Conservation (phyloP, 2,888 invertebrate genomes). For the Tolmerus cingulatus region DNA sequence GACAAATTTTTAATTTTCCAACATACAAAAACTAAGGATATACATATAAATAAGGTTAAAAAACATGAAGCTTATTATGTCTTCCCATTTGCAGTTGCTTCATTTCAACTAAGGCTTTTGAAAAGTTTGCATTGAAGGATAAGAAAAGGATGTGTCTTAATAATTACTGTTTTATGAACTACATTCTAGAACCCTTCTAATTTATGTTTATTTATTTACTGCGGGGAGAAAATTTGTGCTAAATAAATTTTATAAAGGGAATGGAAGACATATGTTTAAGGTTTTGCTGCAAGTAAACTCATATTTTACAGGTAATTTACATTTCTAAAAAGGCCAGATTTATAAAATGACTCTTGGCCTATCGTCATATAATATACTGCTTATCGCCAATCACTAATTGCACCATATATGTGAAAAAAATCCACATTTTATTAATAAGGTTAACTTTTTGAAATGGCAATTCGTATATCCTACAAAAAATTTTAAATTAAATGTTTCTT, state of each 20-base stretch:
- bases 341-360: too few species aligned
- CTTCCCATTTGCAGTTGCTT: neutral
- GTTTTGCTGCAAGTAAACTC: neutral
- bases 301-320: neutral
- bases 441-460: neutral
- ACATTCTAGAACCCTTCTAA: too few species aligned
- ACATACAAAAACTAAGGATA: neutral
- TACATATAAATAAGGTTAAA: neutral
- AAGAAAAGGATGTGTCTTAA: too few species aligned
- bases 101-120: too few species aligned
- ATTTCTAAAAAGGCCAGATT: neutral
- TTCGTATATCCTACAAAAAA: neutral
- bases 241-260: too few species aligned
- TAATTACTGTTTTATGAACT: too few species aligned
- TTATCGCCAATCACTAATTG: neutral
- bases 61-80: neutral
- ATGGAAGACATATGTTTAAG: too few species aligned
- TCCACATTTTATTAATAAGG: neutral
- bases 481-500: neutral
- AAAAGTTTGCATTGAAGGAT: too few species aligned
- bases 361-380: too few species aligned
- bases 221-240: too few species aligned
- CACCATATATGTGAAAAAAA: neutral
- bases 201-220: too few species aligned
- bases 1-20: neutral